Base-by-base conservation (phyloP, 2,113 vertebrate species). In the Lophotis ruficrista region DNA sequence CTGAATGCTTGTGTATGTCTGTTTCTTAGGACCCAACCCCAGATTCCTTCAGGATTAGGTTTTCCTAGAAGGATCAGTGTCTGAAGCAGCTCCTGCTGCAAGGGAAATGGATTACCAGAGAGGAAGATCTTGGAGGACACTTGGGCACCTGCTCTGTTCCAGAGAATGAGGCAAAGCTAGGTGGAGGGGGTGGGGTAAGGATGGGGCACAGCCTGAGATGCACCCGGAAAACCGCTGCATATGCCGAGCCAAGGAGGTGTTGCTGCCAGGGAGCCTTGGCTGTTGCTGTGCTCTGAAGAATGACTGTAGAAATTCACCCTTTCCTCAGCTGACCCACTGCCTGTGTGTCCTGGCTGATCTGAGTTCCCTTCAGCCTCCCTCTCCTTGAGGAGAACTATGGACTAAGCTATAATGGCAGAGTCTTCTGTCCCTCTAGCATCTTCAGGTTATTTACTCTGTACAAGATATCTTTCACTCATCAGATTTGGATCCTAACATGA, bases 241-340 rank as follows among this genome's bases (percentile, higher is more conserved):
- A 4, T 37, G 30, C 43, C 0, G 1, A 53, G 20, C 11, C 1
- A 3, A 15, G 14, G 25, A 48, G 27, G 7, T 37, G n/a, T 11
- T 45, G 58, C 54, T 68, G 23, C 7, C 9, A 15, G 62, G 19
- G 45, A 66, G 45, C 38, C 62, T 43, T 41, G 69, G 33, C 51
- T 53, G 37, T 31, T 38, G 57, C 50, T 58, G n/a, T 48, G 12
- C 35, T 72, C 35, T 69, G 60, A n/a, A 54, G 61, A 56, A 38
- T 0, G 2, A 14, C 33, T 73, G n/a, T 7, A 68, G 38, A 68
- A 80, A 48, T 64, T 60, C 28, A 13, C 7, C 28, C 9, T 62
- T 89, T 85, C 23, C 57, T 76, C 62, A 69, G 43, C 66, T 35
- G 37, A 24, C 14, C 35, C 3, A 0, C 28, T 51, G 28, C 30